These are phyloP conservation scores for Oscheius myriophilus DNA, from an alignment of 2,888 invertebrate genomes.

Conservation along the genomic window DNA sequence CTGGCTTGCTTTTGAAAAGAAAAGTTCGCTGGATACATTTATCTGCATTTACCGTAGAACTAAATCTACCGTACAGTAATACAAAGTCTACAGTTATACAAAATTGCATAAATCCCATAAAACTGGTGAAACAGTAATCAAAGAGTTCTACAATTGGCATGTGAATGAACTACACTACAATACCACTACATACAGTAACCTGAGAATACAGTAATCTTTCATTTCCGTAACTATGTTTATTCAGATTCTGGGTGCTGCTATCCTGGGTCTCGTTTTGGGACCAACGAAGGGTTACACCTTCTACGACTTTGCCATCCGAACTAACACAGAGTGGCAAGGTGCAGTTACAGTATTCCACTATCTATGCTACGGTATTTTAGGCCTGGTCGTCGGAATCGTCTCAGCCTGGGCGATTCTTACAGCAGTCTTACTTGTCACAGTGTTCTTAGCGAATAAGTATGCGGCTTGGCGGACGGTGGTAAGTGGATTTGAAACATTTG, in stretches of 20 bases:
- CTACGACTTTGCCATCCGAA: constrained; percentile 60
- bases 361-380: constrained; percentile 18
- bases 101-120: no score
- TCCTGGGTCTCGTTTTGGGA: constrained; percentile 62
- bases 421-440: constrained; percentile 52
- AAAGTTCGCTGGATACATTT: no score
- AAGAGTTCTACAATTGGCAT: no score
- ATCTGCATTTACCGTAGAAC: no score
- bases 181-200: no score
- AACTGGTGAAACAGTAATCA: no score
- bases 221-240: neutral
- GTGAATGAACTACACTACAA: no score
- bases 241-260: constrained; percentile 61
- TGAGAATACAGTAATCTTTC: neutral
- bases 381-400: constrained; percentile 52
- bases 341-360: neutral
- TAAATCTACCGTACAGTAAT: no score
- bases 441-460: constrained; percentile 50
- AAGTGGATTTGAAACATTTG: neutral
- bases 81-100: no score
- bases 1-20: no score
- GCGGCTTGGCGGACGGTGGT: constrained; percentile 61
- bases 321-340: constrained; percentile 55
- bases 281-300: constrained; percentile 59
- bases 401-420: constrained; percentile 51